These are phyloP conservation scores for Acanthosepion lycidas DNA, from an alignment of 2,888 invertebrate genomes.

Conservation along the genomic window DNA sequence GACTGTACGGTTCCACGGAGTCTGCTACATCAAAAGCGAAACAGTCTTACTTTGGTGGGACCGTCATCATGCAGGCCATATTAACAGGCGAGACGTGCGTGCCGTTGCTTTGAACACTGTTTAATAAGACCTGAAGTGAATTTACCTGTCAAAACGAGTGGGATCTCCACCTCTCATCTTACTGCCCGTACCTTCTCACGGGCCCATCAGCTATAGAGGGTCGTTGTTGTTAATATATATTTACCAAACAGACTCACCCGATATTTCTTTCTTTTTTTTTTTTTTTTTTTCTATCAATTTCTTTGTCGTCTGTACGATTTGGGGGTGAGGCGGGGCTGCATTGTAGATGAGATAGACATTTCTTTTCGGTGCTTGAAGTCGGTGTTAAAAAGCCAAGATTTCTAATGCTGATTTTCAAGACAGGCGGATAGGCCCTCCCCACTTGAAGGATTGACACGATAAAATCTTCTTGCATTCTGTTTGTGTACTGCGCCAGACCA, in stretches of 20 bases:
- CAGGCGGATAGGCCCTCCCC: too few relatives aligned
- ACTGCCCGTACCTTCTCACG: background rate
- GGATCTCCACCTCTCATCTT: background rate
- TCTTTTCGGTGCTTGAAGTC: too few relatives aligned
- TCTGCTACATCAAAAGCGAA: background rate
- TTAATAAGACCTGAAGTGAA: constrained; percentile 22
- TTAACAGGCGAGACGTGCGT: background rate
- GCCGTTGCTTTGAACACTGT: background rate
- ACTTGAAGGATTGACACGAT: too few relatives aligned
- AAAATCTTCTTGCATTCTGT: too few relatives aligned
- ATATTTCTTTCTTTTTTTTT: too few relatives aligned
- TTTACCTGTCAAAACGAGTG: constrained; percentile 23
- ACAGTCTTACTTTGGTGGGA: background rate
- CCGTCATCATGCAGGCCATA: background rate
- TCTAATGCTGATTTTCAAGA: too few relatives aligned
- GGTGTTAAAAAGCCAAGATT: too few relatives aligned
- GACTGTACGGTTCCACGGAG: background rate
- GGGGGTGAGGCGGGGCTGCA: too few relatives aligned
- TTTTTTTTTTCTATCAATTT: background rate
- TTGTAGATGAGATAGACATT: too few relatives aligned
- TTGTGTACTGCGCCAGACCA: too few relatives aligned
- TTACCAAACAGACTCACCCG: background rate
- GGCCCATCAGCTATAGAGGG: background rate
- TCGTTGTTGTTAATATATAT: background rate
- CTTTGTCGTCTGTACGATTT: background rate